Percentiles rank a stretch among this genome's conserved stretches.
phyloP scores from a whole-genome alignment of 2,113 vertebrate genomes.

The Polyodon spathula region DNA sequence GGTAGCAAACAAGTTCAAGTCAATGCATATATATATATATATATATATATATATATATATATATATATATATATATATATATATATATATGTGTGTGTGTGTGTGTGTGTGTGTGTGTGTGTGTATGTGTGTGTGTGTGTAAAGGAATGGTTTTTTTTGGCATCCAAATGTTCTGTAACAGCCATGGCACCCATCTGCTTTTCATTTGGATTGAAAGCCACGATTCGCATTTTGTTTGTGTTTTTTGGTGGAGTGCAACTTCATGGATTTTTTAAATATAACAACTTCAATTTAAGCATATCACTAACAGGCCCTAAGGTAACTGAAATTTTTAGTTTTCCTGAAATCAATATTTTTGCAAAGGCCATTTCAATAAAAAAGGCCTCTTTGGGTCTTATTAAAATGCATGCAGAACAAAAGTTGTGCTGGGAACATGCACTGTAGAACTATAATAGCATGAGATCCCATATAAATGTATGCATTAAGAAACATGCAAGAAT shows the following conservation, averaged over 20 bases:
- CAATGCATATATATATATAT: no score
- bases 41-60: no score
- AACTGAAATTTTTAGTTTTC: constrained; percentile 31
- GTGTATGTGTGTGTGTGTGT: no score
- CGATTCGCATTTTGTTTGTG: constrained; percentile 50
- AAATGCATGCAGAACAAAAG: constrained; percentile 43
- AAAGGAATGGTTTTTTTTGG: no score
- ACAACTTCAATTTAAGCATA: constrained; percentile 53
- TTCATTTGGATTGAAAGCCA: background rate
- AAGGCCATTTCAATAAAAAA: constrained; percentile 49
- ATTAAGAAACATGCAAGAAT: no score
- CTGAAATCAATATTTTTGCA: constrained; percentile 60
- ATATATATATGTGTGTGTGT: no score
- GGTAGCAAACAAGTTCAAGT: no score
- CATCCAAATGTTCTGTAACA: background rate
- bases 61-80: no score
- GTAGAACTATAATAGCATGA: constrained; percentile 22
- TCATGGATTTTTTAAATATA: constrained; percentile 30
- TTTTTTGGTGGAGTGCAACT: constrained; percentile 35
- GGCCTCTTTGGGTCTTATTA: constrained; percentile 43
- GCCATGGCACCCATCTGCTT: background rate
- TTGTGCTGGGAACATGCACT: constrained; percentile 52
- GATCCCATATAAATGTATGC: no score
- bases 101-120: no score
- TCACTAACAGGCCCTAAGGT: constrained; percentile 62